Evolutionary conservation across 2,797 vertebrate genomes (phyloP).

Genomic region (Tadarida brasiliensis): DNA sequence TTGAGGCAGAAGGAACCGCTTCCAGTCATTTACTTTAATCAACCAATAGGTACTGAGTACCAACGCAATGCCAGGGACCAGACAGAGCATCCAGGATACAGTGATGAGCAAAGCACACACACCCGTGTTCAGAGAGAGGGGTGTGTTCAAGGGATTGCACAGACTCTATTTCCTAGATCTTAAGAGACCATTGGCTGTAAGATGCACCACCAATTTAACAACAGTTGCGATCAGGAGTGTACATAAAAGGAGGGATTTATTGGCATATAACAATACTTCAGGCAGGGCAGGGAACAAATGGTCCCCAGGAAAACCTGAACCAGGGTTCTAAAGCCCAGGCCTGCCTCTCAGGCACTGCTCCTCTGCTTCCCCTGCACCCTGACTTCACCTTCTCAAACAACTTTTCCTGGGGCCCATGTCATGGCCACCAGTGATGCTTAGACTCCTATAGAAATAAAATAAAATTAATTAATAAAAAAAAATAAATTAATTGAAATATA

Average conservation of each 20-base stretch:
- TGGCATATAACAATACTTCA: neutral
- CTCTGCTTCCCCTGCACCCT: no score
- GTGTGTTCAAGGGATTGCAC: neutral
- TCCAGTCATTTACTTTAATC: neutral
- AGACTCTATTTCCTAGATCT: neutral
- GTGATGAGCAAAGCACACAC: neutral
- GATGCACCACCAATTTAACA: neutral
- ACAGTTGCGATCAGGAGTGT: neutral
- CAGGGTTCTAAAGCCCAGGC: neutral
- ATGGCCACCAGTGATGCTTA: neutral
- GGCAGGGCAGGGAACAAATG: neutral
- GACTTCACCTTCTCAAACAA: neutral
- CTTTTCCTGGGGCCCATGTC: neutral
- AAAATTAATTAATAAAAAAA: no score
- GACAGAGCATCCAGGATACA: neutral
- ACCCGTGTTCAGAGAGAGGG: neutral
- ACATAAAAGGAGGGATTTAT: neutral
- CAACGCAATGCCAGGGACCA: neutral
- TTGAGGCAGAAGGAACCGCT: neutral
- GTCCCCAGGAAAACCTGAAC: neutral
- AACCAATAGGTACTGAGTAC: neutral
- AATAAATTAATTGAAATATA: no score
- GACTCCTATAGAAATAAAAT: no score
- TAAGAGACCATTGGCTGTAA: neutral
- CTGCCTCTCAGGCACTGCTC: neutral